Evolutionary conservation across 2,797 vertebrate species (phyloP).

Genomic region (Neoniphon sammara): DNA sequence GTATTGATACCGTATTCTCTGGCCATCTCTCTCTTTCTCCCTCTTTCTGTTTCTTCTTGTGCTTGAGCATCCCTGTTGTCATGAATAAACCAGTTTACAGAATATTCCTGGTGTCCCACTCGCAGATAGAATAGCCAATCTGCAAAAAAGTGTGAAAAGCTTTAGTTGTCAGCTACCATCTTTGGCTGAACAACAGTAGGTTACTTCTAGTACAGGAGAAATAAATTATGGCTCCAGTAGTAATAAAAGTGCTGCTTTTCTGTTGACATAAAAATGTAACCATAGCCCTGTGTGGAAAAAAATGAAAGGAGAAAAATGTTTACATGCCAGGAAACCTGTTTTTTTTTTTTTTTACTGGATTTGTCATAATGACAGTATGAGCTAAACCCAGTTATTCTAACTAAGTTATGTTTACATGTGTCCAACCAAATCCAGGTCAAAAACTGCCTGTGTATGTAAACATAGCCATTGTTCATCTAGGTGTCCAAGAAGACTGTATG

Average conservation of each 20-base stretch:
- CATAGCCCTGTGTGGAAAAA: too few species aligned
- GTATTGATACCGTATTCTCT: slow-evolving; percentile 72
- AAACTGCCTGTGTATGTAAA: slow-evolving; percentile 17
- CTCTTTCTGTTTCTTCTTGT: slow-evolving; percentile 2
- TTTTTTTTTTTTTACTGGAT: too few species aligned
- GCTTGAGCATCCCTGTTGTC: background rate
- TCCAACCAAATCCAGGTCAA: background rate
- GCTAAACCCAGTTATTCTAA: background rate
- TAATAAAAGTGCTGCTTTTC: slow-evolving; percentile 16
- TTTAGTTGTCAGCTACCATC: slow-evolving; percentile 5
- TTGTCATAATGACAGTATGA: slow-evolving; percentile 6
- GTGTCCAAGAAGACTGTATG: slow-evolving; percentile 26
- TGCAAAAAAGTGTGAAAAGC: slow-evolving; percentile 20
- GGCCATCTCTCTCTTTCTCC: slow-evolving; percentile 25
- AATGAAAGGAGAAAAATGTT: too few species aligned
- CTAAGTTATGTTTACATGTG: background rate
- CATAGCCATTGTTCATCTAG: background rate
- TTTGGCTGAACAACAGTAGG: slow-evolving; percentile 5
- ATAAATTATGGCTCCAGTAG: slow-evolving; percentile 14
- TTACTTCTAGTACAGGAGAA: slow-evolving; percentile 1
- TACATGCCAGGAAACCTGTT: too few species aligned
- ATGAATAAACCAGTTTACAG: background rate
- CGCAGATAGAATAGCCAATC: background rate
- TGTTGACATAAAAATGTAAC: too few species aligned
- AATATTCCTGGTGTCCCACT: background rate